Evolutionary conservation across 2,113 vertebrate genomes (phyloP).

Genomic region (Pseudolaguvia tuberculata): DNA sequence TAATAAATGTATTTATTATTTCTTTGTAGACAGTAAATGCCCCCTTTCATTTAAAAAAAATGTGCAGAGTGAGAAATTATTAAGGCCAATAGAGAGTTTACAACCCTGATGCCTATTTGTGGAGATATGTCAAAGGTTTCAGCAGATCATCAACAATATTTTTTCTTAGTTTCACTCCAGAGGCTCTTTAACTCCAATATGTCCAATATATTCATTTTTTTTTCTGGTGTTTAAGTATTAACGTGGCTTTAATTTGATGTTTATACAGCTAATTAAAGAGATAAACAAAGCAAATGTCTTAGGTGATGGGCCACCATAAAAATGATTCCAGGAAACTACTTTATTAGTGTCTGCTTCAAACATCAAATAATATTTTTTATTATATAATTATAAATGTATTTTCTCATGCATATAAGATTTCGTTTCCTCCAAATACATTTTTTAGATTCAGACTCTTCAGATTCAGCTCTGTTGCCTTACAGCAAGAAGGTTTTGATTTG

Average conservation of each 20-base stretch:
- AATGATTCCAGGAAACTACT: too few relatives aligned
- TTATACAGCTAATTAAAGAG: background rate
- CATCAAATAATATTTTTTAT: too few relatives aligned
- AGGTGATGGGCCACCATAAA: background rate
- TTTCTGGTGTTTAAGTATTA: background rate
- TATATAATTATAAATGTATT: too few relatives aligned
- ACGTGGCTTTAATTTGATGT: background rate
- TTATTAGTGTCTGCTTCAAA: background rate
- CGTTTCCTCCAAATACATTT: too few relatives aligned
- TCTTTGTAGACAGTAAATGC: background rate
- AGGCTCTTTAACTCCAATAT: background rate
- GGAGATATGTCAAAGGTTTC: slow-evolving; percentile 8
- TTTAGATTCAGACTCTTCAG: too few relatives aligned
- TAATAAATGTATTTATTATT: background rate
- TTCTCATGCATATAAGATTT: too few relatives aligned
- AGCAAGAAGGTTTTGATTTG: too few relatives aligned
- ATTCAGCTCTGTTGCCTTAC: too few relatives aligned
- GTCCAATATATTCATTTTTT: background rate
- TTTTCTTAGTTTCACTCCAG: background rate
- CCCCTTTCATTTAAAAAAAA: background rate
- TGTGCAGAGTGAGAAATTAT: background rate
- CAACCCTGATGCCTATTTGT: background rate
- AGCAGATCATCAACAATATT: slow-evolving; percentile 3
- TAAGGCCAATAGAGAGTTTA: background rate
- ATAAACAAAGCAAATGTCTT: background rate